Evolutionary conservation across 1,140 invertebrate species (phyloP), one percentile per base, ranked within the genome.

Genomic region (Bombus soroeensis): DNA sequence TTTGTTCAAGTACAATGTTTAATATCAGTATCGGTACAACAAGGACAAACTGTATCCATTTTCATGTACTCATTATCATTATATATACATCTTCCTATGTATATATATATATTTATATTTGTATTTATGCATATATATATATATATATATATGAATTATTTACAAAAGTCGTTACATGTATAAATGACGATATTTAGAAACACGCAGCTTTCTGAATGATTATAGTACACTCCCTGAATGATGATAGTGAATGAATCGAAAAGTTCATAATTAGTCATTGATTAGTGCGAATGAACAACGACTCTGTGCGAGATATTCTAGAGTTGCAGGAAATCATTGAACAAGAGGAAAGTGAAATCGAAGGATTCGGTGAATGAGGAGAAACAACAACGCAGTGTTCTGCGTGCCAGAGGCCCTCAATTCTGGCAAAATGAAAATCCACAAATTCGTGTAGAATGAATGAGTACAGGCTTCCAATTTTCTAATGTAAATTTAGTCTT

Each of bases 401-500:
- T 53, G 13, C 13, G 3, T 66, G 39, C 18, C 76, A 78, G 32
- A 22, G 8, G 1, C 39, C 25, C 32, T 32, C 32, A 3, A 78
- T 25, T 79, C 25, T 81, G 79, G 28, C 43, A 70, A 53, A 72
- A 78, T 66, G 39, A 81, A n/a, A 43, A 57, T 71, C 25, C 32
- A 64, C 57, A 32, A 12, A 47, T 70, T 68, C 39, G 25, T 39
- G 28, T 9, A 13, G 47, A 34, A 72, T 41, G 66, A 59, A 81
- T 47, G 39, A 66, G 34, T 18, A 28, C 47, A 1, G 5, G 64
- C 47, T 57, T 66, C 73, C 43, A 76, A 68, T n/a, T 83, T 66
- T 39, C 25, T 41, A 68, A 76, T 32, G 28, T 83, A 76, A 73
- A 81, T 81, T 81, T 81, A 81, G 80, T 81, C 70, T 34, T 34